Evolutionary conservation across 1,140 invertebrate genomes (phyloP), one percentile per base, ranked within the genome.

Genomic region (Drosophila grimshawi): DNA sequence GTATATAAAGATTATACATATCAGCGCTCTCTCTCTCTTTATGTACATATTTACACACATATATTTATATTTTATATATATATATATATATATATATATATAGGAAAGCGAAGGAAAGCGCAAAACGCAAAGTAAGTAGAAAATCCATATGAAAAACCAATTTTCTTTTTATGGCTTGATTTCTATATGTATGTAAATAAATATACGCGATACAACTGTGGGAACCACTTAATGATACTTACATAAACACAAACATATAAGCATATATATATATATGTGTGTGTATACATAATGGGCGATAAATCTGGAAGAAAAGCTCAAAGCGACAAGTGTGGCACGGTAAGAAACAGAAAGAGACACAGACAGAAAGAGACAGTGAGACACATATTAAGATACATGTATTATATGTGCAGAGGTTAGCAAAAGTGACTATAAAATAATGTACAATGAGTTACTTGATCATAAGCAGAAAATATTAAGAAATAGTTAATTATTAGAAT

Each of bases 141-240:
- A 71, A 60, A 68, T 63, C 59, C 52, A 69, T 57, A 79, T 81
- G 75, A 71, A 86, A 85, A 81, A 49, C 62, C 68, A 75, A 81
- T 86, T 86, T 83, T 73, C 64, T 73, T 85, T 78, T 74, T 69
- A 85, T 62, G 53, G 55, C 49, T 80, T 56, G 49, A 74, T 85
- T 74, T 80, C 57, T 68, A 61, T 64, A 71, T 76, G 35, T 8
- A 41, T 8, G 39, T 41, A 19, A 19, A 19, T 1, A 19, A 19
- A 19, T 41, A 10, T 41, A 7, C 8, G 7, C 39, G 39, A 56
- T 41, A 33, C 11, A 74, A 48, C 35, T 62, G 56, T 74, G 64
- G 49, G 71, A 61, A 74, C 41, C 29, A 48, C 32, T 19, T 33
- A 30, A n/a, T n/a, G 4, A 35, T n/a, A 67, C 8, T 5, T 45